phyloP scores from a whole-genome alignment of 2,888 invertebrate genomes.

The Drosophila birchii region DNA sequence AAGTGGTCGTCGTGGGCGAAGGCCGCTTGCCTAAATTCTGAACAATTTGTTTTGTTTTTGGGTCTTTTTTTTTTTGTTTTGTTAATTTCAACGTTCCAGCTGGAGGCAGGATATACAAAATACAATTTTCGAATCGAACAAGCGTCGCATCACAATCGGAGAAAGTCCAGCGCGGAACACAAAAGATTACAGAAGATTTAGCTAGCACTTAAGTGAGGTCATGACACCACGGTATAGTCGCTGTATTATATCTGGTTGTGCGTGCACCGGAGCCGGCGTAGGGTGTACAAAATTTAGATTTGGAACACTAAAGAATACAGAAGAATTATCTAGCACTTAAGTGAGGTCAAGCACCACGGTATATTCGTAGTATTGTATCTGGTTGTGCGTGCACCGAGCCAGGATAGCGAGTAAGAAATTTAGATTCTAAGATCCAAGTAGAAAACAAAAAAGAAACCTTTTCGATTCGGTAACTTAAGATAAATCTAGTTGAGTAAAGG shows the following conservation, averaged over 20 bases:
- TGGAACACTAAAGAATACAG: background rate
- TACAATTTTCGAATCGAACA: background rate
- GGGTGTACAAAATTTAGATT: constrained; percentile 5
- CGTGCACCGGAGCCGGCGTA: constrained; percentile 29
- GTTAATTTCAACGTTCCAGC: background rate
- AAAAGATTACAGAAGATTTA: constrained; percentile 10
- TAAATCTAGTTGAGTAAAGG: background rate
- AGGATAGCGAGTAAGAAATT: constrained; percentile 17
- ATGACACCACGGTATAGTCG: constrained; percentile 26
- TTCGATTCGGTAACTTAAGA: background rate
- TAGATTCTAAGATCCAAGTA: constrained; percentile 14
- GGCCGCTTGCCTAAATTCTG: constrained; percentile 6
- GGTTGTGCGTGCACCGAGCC: constrained; percentile 26
- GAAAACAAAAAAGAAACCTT: background rate
- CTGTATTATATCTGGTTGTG: constrained; percentile 31
- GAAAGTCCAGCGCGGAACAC: background rate
- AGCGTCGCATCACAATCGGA: constrained; percentile 12
- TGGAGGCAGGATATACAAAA: background rate
- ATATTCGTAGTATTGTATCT: constrained; percentile 35
- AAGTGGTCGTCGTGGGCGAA: background rate
- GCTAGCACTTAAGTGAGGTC: constrained; percentile 15
- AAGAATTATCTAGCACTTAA: constrained; percentile 22
- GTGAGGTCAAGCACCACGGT: constrained; percentile 13
- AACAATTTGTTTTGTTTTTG: constrained; percentile 3
- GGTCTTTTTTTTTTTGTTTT: background rate